A percentile compares a stretch with the other conserved stretches of the same genome.
Evolutionary conservation across 1,140 invertebrate species (phyloP).

Genomic region (Bombus huntii): DNA sequence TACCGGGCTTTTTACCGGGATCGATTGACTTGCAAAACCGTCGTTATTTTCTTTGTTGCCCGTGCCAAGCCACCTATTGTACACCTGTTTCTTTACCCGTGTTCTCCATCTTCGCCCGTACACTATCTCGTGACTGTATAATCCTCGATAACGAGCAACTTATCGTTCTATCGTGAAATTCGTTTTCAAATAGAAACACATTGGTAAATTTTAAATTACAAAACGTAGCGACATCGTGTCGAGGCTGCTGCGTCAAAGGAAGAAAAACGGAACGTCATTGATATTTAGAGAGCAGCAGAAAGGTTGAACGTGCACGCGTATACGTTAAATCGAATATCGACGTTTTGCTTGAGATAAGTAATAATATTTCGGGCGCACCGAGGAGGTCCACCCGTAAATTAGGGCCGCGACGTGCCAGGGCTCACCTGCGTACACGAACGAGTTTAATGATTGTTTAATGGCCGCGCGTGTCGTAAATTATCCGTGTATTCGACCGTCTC

Average conservation of each 20-base stretch:
- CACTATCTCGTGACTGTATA: not conserved
- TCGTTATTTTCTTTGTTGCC: conserved; percentile 29
- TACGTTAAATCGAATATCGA: conserved; percentile 60
- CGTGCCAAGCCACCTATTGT: conserved; percentile 7
- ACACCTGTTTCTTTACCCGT: not conserved
- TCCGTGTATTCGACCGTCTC: conserved; percentile 81
- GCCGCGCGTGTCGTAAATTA: conserved; percentile 82
- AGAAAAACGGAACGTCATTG: not conserved
- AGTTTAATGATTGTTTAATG: conserved; percentile 84
- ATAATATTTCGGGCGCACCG: conserved; percentile 80
- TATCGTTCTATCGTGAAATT: not conserved
- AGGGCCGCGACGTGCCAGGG: conserved; percentile 76
- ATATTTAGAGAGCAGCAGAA: not conserved
- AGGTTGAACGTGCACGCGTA: conserved; percentile 9
- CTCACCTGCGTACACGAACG: conserved; percentile 82
- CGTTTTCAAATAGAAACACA: not conserved
- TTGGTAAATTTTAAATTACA: not conserved
- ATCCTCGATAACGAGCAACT: not conserved
- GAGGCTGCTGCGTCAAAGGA: not conserved
- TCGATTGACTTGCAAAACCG: conserved; percentile 58
- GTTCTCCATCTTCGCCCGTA: not conserved
- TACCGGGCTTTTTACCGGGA: conserved; percentile 28
- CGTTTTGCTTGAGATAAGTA: conserved; percentile 73
- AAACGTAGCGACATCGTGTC: not conserved
- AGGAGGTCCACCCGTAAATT: conserved; percentile 82